Evolutionary conservation across 1,140 invertebrate genomes (phyloP).

Genomic region (Notospermus geniculatus): DNA sequence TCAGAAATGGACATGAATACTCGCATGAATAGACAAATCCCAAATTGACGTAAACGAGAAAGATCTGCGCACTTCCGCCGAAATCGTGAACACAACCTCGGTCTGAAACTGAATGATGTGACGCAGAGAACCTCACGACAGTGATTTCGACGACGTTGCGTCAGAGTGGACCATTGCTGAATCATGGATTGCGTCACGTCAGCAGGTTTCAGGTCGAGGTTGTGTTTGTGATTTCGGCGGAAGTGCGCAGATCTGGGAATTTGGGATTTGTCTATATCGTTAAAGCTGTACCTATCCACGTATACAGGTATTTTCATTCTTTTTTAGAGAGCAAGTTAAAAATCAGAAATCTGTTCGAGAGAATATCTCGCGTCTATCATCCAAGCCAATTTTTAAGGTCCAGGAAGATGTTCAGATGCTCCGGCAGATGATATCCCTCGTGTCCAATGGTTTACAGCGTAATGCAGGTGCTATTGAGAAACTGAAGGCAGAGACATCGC

Average conservation of each 20-base stretch:
- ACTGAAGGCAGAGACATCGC: slow-evolving; percentile 71
- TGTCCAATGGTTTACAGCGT: slow-evolving; percentile 55
- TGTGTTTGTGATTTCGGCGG: too few relatives aligned
- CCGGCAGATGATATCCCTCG: slow-evolving; percentile 65
- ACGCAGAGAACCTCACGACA: too few relatives aligned
- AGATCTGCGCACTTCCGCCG: too few relatives aligned
- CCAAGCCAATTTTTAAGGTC: slow-evolving; percentile 66
- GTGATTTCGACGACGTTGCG: too few relatives aligned
- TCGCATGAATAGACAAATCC: background rate
- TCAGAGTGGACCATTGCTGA: too few relatives aligned
- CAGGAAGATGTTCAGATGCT: slow-evolving; percentile 66
- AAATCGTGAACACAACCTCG: too few relatives aligned
- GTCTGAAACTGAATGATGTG: too few relatives aligned
- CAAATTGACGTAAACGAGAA: too few relatives aligned
- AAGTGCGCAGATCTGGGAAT: too few relatives aligned
- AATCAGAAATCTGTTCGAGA: slow-evolving; percentile 78
- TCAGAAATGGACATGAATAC: background rate
- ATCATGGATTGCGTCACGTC: too few relatives aligned
- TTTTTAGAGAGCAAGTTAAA: slow-evolving; percentile 76
- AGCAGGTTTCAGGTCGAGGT: too few relatives aligned
- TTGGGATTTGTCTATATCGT: too few relatives aligned
- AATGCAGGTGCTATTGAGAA: slow-evolving; percentile 68
- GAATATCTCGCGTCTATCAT: slow-evolving; percentile 73
- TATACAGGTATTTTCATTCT: slow-evolving; percentile 44
- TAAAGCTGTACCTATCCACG: background rate